Percentiles rank a stretch among this genome's conserved stretches.
phyloP scores from a whole-genome alignment of 2,888 invertebrate species.

The Drosophila acutilabella region DNA sequence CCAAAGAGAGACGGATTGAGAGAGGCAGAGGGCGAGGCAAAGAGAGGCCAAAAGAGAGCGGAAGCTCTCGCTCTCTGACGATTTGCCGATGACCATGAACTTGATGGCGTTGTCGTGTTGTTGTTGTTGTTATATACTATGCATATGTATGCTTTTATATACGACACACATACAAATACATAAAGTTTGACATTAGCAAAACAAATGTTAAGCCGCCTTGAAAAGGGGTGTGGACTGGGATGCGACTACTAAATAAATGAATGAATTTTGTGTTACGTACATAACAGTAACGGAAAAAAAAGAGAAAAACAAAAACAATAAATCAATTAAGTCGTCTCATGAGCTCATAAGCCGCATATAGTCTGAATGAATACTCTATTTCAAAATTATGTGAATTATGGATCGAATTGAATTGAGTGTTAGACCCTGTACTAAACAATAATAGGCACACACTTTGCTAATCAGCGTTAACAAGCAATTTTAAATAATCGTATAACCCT shows the following conservation, averaged over 20 bases:
- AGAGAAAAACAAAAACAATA: constrained; percentile 30
- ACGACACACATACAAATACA: constrained; percentile 4
- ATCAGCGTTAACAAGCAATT: no score
- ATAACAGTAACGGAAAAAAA: neutral
- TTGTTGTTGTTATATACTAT: constrained; percentile 26
- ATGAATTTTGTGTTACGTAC: constrained; percentile 37
- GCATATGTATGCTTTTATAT: constrained; percentile 16
- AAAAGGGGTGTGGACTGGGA: neutral
- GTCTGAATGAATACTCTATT: neutral
- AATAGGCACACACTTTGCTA: no score
- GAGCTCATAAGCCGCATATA: constrained; percentile 43
- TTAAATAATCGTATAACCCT: no score
- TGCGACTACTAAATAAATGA: constrained; percentile 49
- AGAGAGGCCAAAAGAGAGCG: constrained; percentile 57
- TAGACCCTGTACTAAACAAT: no score
- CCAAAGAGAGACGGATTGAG: neutral
- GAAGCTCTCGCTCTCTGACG: constrained; percentile 47
- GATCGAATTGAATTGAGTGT: neutral
- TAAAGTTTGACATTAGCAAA: constrained; percentile 34
- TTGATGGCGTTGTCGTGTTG: constrained; percentile 62
- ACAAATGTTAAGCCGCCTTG: constrained; percentile 6
- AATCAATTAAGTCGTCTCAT: constrained; percentile 52
- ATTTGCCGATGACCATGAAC: constrained; percentile 76
- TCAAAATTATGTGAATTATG: constrained; percentile 1
- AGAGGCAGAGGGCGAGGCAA: constrained; percentile 10